A percentile compares a stretch with the other conserved stretches of the same genome.
Evolutionary conservation across 1,140 invertebrate genomes (phyloP).

Genomic region (Drosophila nannoptera): DNA sequence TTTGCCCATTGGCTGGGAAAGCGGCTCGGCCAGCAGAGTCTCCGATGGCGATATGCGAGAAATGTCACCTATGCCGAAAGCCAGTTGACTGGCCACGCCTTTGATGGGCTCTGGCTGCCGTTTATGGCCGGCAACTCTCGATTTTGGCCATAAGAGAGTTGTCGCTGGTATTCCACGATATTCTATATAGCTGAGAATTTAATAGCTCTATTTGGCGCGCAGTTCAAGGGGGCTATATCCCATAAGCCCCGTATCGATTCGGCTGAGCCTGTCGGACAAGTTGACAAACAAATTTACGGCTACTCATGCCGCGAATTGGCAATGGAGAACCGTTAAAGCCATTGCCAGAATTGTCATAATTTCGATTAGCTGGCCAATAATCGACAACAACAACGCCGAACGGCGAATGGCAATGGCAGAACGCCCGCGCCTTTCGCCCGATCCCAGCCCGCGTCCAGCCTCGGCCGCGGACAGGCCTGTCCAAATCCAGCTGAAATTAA

Average conservation of each 20-base stretch:
- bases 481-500: conserved; percentile 69
- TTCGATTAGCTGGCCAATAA: conserved; percentile 59
- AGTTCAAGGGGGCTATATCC: no score
- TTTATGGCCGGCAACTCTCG: conserved; percentile 49
- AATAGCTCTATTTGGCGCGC: no score
- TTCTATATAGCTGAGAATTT: background rate
- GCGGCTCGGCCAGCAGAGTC: conserved; percentile 41
- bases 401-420: conserved; percentile 41
- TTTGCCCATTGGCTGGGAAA: conserved; percentile 70
- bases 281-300: conserved; percentile 72
- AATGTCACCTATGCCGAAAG: conserved; percentile 60
- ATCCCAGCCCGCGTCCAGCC: background rate
- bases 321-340: conserved; percentile 49
- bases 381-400: conserved; percentile 15
- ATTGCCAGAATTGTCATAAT: conserved; percentile 70
- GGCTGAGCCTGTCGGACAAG: conserved; percentile 46
- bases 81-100: conserved; percentile 40
- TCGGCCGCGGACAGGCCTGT: conserved; percentile 42
- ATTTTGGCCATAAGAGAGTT: conserved; percentile 69
- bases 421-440: conserved; percentile 59
- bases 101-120: conserved; percentile 54
- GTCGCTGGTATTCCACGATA: conserved; percentile 50
- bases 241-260: conserved; percentile 19
- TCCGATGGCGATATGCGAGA: conserved; percentile 54
- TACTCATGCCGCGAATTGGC: conserved; percentile 31